Percentiles rank a stretch among this genome's conserved stretches.
These are phyloP conservation scores for Lamprotornis superbus DNA, from an alignment of 2,113 vertebrate species.

Conservation along the genomic window DNA sequence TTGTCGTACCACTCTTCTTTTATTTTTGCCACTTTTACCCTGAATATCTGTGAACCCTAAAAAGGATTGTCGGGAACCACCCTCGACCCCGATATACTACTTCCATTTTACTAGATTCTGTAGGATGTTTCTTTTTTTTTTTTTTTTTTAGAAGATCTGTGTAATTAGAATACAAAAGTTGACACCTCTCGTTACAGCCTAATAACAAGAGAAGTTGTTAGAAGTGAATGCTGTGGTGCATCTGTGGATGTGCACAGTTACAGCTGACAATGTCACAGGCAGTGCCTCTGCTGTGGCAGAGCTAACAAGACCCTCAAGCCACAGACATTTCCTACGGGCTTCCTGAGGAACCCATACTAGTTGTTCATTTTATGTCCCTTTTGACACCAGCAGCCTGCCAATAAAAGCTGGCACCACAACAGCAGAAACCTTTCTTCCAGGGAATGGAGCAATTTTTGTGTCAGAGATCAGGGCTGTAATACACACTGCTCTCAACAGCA, in stretches of 20 bases:
- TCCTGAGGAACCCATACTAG: neutral
- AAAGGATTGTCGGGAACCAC: no score
- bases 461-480: conserved; percentile 1
- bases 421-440: neutral
- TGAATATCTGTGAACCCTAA: no score
- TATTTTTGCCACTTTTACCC: no score
- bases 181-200: neutral
- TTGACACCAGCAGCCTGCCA: neutral
- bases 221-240: neutral
- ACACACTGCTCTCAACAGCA: neutral
- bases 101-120: neutral
- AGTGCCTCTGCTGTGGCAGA: neutral
- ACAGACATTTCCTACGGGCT: neutral
- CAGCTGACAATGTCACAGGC: neutral
- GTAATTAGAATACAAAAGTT: neutral
- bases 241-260: accelerated
- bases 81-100: no score
- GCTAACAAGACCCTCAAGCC: neutral
- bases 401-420: neutral
- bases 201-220: neutral
- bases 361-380: neutral
- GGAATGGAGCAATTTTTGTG: neutral
- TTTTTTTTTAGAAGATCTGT: neutral
- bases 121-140: neutral
- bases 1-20: no score